Percentiles rank a stretch among this genome's conserved stretches.
Conservation (phyloP, 2,888 invertebrate species). For the Meganola albula region DNA sequence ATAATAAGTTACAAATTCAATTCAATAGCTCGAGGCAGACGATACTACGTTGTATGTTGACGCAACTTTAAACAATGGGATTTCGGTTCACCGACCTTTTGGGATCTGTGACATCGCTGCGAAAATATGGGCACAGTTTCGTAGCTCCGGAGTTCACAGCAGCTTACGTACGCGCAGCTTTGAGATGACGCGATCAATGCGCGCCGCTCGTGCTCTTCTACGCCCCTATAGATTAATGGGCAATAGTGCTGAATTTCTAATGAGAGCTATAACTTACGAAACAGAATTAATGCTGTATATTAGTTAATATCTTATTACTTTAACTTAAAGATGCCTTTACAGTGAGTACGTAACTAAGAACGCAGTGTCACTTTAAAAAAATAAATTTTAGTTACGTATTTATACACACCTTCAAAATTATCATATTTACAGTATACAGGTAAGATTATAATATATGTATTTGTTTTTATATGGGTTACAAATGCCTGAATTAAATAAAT, state of each 20-base stretch:
- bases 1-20: constrained; percentile 66
- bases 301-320: constrained; percentile 32
- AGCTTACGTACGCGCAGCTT: constrained; percentile 13
- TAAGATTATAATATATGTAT: too few species aligned
- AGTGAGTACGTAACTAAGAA: too few species aligned
- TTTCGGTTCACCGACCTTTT: constrained; percentile 71
- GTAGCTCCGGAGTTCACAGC: constrained; percentile 4
- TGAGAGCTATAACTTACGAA: constrained; percentile 57
- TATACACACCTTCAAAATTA: too few species aligned
- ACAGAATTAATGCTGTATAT: constrained; percentile 56
- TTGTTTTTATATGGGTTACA: too few species aligned
- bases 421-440: too few species aligned
- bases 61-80: constrained; percentile 73
- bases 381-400: too few species aligned
- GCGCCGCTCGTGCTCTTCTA: constrained; percentile 56
- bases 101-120: constrained; percentile 69
- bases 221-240: constrained; percentile 63
- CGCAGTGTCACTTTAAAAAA: too few species aligned
- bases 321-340: too few species aligned
- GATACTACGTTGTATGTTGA: constrained; percentile 70
- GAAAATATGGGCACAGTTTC: constrained; percentile 59
- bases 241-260: constrained; percentile 63
- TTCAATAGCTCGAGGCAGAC: constrained; percentile 64
- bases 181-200: constrained; percentile 56
- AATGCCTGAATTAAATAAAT: too few species aligned